phyloP scores from a whole-genome alignment of 2,113 vertebrate genomes.

The Gorsachius goisagi region DNA sequence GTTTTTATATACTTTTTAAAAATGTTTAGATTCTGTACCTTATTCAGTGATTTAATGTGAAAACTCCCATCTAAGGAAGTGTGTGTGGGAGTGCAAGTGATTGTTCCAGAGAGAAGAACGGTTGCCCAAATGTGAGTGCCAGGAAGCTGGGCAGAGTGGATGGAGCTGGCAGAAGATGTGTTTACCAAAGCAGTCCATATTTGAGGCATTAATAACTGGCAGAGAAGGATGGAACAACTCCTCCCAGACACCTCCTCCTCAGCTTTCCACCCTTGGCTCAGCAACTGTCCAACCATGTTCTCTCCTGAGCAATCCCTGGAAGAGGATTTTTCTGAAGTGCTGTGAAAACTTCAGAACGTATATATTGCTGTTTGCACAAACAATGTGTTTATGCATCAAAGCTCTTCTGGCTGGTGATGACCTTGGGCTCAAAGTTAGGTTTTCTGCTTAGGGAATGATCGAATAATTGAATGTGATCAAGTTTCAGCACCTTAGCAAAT shows the following conservation, averaged over 20 bases:
- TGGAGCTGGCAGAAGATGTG: slow-evolving; percentile 26
- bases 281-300: background rate
- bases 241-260: slow-evolving; percentile 19
- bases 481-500: background rate
- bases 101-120: background rate
- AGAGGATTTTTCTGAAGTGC: background rate
- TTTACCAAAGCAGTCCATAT: slow-evolving; percentile 23
- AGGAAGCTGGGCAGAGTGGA: background rate
- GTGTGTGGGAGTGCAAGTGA: background rate
- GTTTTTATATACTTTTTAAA: background rate
- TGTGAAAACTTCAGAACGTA: background rate
- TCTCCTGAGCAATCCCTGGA: background rate
- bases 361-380: background rate
- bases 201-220: slow-evolving; percentile 1
- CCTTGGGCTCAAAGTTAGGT: background rate
- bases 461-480: background rate
- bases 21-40: background rate
- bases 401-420: background rate
- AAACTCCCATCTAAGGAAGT: background rate
- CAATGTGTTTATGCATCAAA: background rate
- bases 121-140: background rate
- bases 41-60: background rate
- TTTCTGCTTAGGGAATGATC: background rate
- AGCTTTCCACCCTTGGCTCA: background rate
- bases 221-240: slow-evolving; percentile 22